Percentiles rank a stretch among this genome's conserved stretches.
Conservation (phyloP, 2,888 invertebrate genomes). For the Andrena fulva region DNA sequence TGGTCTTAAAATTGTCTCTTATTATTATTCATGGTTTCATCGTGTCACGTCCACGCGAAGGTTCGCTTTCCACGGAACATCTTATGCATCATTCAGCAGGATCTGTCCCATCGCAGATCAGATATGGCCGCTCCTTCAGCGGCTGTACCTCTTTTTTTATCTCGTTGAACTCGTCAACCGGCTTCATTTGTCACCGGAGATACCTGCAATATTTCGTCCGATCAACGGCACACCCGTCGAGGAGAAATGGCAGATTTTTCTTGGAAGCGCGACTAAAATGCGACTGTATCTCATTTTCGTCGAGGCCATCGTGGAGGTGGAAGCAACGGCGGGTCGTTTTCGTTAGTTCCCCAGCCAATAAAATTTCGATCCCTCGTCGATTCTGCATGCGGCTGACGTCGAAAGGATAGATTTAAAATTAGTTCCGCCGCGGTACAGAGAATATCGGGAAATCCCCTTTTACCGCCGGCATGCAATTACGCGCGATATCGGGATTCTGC, state of each 20-base stretch:
- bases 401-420: constrained; percentile 24
- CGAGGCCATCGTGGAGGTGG: constrained; percentile 12
- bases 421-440: not conserved
- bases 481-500: not conserved
- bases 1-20: not conserved
- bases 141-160: not conserved
- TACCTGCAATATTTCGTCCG: not conserved
- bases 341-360: constrained; percentile 12
- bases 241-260: not conserved
- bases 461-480: not conserved
- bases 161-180: constrained; percentile 15
- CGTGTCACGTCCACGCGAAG: not conserved
- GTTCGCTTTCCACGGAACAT: not conserved
- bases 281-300: not conserved
- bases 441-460: constrained; percentile 2
- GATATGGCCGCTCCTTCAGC: not conserved
- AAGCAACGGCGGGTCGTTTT: not conserved
- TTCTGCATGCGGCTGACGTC: constrained; percentile 11
- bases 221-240: not conserved
- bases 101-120: constrained; percentile 10
- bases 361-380: constrained; percentile 21
- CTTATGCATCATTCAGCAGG: constrained; percentile 2
- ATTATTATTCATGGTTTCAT: constrained; percentile 2
- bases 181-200: not conserved
- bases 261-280: not conserved